Conservation (phyloP, 2,113 vertebrate species). For the Prunella fulvescens region DNA sequence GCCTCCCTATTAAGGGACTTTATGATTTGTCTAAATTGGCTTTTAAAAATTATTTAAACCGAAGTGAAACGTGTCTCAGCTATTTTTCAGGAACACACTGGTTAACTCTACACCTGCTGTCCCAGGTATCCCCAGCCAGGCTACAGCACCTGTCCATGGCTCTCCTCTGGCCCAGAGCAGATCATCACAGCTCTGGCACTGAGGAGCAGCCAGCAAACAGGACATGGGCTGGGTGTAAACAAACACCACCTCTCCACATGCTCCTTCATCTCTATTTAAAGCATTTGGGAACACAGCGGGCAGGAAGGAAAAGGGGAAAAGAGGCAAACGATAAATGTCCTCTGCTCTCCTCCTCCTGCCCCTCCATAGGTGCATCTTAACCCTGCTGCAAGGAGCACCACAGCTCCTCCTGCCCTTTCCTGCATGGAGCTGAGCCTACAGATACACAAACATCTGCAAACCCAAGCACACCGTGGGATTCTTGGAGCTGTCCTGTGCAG, state of each 20-base stretch:
- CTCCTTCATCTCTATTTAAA: neutral
- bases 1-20: neutral
- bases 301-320: neutral
- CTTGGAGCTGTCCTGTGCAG: neutral
- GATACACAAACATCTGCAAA: neutral
- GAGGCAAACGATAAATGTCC: neutral
- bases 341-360: neutral
- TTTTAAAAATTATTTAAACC: neutral
- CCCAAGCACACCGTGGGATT: fast-evolving
- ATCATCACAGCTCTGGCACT: fast-evolving
- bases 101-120: neutral
- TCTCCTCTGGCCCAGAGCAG: neutral
- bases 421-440: neutral
- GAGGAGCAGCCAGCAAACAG: neutral
- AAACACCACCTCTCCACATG: neutral
- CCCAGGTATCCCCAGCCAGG: neutral
- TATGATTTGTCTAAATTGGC: neutral
- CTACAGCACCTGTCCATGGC: neutral
- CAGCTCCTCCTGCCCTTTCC: neutral
- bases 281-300: neutral
- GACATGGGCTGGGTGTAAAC: fast-evolving
- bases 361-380: fast-evolving
- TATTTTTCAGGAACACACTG: neutral
- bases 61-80: neutral
- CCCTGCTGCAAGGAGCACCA: neutral